Percentiles rank a stretch among this genome's conserved stretches.
Evolutionary conservation across 1,140 invertebrate genomes (phyloP).

Genomic region (Neodiprion virginianus): DNA sequence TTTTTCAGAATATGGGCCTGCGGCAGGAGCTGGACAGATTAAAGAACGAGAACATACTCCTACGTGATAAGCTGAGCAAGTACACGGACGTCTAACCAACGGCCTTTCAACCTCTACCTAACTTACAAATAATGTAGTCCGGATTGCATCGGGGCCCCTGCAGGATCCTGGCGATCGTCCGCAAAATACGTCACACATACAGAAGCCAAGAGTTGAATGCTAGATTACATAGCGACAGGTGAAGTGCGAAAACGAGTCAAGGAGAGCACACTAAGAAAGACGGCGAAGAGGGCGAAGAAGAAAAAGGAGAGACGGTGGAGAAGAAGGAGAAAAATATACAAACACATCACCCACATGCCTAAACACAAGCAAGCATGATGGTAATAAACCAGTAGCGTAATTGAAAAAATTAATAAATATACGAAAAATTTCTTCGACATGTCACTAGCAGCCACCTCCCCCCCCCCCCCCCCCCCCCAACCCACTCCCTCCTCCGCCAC

Average conservation of each 20-base stretch:
- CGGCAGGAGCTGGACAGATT: constrained; percentile 86
- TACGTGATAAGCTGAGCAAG: constrained; percentile 86
- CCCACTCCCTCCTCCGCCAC: not conserved
- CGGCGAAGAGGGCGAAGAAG: constrained; percentile 22
- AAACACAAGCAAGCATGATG: not conserved
- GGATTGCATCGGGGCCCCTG: constrained; percentile 5
- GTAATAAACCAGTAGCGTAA: not conserved
- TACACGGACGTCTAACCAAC: constrained; percentile 79
- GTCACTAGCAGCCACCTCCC: constrained; percentile 8
- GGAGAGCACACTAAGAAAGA: constrained; percentile 16
- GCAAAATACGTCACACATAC: constrained; percentile 7
- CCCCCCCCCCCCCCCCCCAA: constrained; percentile 21
- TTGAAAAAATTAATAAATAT: constrained; percentile 7
- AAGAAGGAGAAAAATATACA: constrained; percentile 25
- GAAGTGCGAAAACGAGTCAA: constrained; percentile 2
- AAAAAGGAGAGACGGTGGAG: not conserved
- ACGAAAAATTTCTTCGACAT: constrained; percentile 13
- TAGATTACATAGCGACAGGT: constrained; percentile 6
- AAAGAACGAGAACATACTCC: constrained; percentile 88
- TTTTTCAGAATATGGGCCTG: constrained; percentile 80
- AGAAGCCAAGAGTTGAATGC: not conserved
- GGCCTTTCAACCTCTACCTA: constrained; percentile 22
- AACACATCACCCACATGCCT: constrained; percentile 27
- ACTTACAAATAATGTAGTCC: not conserved
- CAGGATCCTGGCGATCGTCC: not conserved